Conservation (phyloP, 2,113 vertebrate species). For the Scortum barcoo region DNA sequence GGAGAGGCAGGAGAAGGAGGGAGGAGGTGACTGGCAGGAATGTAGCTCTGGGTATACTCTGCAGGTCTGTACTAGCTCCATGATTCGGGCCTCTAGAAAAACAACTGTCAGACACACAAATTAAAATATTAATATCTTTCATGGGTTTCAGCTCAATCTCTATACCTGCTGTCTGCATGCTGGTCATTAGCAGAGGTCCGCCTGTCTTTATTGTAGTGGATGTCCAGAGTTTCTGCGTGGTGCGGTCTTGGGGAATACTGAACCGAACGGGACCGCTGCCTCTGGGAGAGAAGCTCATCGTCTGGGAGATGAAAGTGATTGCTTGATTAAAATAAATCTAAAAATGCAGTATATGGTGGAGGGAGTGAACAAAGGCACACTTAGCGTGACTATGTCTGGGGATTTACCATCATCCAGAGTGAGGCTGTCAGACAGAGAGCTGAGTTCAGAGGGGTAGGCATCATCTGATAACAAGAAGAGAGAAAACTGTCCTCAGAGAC, state of each 20-base stretch:
- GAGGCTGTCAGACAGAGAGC: slow-evolving; percentile 93
- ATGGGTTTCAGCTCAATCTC: background rate
- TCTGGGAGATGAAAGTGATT: slow-evolving; percentile 68
- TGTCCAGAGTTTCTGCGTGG: slow-evolving; percentile 87
- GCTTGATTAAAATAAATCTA: slow-evolving; percentile 16
- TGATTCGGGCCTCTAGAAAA: slow-evolving; percentile 14
- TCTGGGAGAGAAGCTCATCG: slow-evolving; percentile 84
- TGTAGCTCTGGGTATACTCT: slow-evolving; percentile 71
- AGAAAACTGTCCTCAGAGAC: slow-evolving; percentile 25
- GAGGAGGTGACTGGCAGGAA: slow-evolving; percentile 77
- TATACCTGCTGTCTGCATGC: slow-evolving; percentile 76
- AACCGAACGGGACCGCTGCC: slow-evolving; percentile 87
- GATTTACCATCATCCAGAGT: slow-evolving; percentile 92
- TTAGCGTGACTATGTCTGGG: background rate
- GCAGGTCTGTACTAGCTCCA: slow-evolving; percentile 79
- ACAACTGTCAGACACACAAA: slow-evolving; percentile 24
- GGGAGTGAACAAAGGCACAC: background rate
- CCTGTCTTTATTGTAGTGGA: slow-evolving; percentile 74
- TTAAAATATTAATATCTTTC: background rate
- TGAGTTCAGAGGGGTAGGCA: slow-evolving; percentile 90
- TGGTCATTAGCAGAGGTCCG: slow-evolving; percentile 76
- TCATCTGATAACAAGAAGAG: slow-evolving; percentile 88
- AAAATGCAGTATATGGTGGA: background rate
- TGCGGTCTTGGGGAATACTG: slow-evolving; percentile 91
- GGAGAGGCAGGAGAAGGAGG: slow-evolving; percentile 62